Evolutionary conservation across 2,797 vertebrate species (phyloP), one percentile per base, ranked within the genome.

Genomic region (Rhinogobio ventralis): DNA sequence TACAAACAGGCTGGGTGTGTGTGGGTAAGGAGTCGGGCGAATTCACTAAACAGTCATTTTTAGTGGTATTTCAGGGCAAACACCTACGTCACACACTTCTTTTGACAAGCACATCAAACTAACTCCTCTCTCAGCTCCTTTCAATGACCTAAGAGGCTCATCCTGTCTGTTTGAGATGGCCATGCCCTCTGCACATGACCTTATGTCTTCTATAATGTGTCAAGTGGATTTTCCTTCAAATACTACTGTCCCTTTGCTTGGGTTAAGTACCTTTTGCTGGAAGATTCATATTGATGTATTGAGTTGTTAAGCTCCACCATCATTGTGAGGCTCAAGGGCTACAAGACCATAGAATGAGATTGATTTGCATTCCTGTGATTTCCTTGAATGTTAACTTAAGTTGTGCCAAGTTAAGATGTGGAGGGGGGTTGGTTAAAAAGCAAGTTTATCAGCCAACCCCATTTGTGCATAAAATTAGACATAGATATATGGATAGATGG

Each of bases 211-310:
- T 82, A 83, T 79, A 42, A 84, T 76, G 81, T 53, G 79, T 85
- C 55, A 82, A 80, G 28, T 77, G 74, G 72, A 80, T 74, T 84
- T 83, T 53, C 60, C 68, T 72, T 55, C 77, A 36, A 39, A 85
- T 81, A 79, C 81, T 69, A 84, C 81, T 81, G 83, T 88, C 68
- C 73, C 68, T 82, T 33, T 76, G 74, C 86, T 71, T 87, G 78
- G 51, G 79, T 84, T 86, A 87, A 88, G 79, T 69, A 79, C 77
- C 66, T 81, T 73, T 86, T 72, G 72, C 79, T 82, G 33, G 66
- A 86, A 73, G 82, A 87, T 86, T 85, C 46, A 73, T 89, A 90
- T 90, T 87, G 88, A 90, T 89, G 83, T 89, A 88, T 89, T 86
- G 86, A 79, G 81, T 82, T 64, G 28, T 87, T 88, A 90, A 89